Conservation (phyloP, 2,797 vertebrate species). For the Argya squamiceps region DNA sequence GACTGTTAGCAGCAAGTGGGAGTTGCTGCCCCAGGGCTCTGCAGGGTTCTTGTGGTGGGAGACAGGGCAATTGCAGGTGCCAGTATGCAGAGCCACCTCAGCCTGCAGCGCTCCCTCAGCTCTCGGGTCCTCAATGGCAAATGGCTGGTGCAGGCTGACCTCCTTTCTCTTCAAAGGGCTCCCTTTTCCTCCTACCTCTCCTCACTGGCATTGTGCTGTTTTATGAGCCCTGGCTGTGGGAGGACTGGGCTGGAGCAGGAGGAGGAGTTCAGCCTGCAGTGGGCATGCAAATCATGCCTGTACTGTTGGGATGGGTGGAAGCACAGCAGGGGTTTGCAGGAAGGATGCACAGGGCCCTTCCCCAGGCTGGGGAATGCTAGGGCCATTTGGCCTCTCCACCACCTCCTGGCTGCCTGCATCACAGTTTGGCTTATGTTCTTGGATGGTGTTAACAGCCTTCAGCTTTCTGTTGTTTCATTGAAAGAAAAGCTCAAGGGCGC, state of each 20-base stretch:
- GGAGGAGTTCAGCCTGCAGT: background rate
- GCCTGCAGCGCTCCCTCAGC: background rate
- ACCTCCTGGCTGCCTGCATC: background rate
- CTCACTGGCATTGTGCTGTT: background rate
- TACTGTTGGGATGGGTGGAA: background rate
- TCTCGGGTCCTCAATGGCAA: fast-evolving
- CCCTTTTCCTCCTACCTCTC: background rate
- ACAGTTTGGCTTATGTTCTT: background rate
- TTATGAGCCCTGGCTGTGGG: background rate
- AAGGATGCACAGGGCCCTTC: background rate
- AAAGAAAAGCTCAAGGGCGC: slow-evolving; percentile 49
- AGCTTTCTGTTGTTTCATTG: slow-evolving; percentile 17
- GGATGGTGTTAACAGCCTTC: background rate
- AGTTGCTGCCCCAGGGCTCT: background rate
- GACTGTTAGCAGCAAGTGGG: background rate
- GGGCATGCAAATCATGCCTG: background rate
- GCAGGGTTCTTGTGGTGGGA: background rate
- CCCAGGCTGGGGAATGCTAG: background rate
- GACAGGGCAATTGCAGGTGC: background rate
- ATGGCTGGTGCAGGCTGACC: background rate
- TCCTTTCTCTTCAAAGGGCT: background rate
- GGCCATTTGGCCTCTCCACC: background rate
- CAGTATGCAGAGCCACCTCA: background rate
- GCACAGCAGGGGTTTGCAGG: background rate
- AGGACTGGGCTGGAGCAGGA: background rate